Evolutionary conservation across 2,113 vertebrate species (phyloP).

Genomic region (Lampris megalopsis): DNA sequence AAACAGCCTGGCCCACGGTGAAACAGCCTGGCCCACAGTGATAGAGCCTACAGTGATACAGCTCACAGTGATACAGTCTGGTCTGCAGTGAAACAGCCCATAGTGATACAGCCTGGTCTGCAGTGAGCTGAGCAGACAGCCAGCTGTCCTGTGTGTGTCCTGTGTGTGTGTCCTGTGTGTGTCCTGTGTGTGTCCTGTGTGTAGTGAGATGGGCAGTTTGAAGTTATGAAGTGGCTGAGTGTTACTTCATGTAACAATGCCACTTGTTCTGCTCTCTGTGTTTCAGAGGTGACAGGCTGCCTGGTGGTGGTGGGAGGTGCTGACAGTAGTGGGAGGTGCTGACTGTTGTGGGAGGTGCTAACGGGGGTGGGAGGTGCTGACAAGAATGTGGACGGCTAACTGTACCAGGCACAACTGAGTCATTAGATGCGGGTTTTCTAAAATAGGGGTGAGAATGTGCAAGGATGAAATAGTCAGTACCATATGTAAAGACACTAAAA

Average conservation of each 20-base stretch:
- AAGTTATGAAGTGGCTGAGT: slow-evolving; percentile 60
- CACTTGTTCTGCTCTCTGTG: slow-evolving; percentile 64
- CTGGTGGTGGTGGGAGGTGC: slow-evolving; percentile 75
- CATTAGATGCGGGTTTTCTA: slow-evolving; percentile 74
- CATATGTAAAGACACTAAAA: slow-evolving; percentile 62
- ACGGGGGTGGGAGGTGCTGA: slow-evolving; percentile 80
- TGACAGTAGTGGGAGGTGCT: slow-evolving; percentile 79
- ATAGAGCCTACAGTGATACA: no score
- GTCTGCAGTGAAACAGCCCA: no score
- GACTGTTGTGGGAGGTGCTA: slow-evolving; percentile 80
- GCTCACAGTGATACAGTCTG: no score
- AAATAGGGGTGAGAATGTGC: slow-evolving; percentile 79
- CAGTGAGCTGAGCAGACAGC: no score
- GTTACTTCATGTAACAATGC: slow-evolving; percentile 80
- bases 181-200: no score
- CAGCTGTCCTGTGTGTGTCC: no score
- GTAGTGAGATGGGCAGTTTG: slow-evolving; percentile 41
- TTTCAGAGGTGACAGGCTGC: slow-evolving; percentile 69
- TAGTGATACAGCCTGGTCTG: no score
- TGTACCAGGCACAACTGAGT: slow-evolving; percentile 77
- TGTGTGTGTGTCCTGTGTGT: no score
- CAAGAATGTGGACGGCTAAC: slow-evolving; percentile 79
- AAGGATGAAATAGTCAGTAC: slow-evolving; percentile 60
- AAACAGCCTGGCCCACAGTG: no score
- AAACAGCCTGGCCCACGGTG: no score